These are phyloP conservation scores for Pristiophorus japonicus DNA, from an alignment of 2,113 vertebrate genomes.

Conservation along the genomic window DNA sequence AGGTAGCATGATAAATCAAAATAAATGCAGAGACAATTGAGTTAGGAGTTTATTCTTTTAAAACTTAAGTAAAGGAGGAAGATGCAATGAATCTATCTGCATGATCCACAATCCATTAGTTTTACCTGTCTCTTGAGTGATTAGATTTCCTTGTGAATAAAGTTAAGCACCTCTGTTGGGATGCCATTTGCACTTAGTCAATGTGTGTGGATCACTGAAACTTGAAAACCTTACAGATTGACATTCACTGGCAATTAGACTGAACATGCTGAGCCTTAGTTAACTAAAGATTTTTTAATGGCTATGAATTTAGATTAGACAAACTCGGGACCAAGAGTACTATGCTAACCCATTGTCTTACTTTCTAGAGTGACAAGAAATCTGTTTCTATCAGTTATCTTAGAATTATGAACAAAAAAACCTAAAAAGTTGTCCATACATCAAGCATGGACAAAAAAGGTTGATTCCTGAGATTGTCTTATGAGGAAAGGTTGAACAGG, in stretches of 20 bases:
- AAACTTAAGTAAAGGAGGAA: neutral
- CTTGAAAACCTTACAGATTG: neutral
- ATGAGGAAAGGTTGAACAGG: no score
- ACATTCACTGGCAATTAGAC: neutral
- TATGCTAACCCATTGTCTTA: neutral
- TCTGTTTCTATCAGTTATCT: neutral
- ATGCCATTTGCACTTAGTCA: neutral
- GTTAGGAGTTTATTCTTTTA: neutral
- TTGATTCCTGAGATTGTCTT: no score
- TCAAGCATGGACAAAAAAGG: neutral
- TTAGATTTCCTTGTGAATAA: neutral
- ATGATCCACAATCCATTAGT: neutral
- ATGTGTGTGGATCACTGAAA: constrained; percentile 4
- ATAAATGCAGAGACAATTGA: neutral
- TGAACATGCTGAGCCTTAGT: neutral
- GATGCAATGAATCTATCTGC: neutral
- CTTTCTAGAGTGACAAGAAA: neutral
- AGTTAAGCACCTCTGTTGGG: neutral
- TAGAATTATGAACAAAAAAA: neutral
- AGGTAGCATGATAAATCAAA: neutral
- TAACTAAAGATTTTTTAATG: neutral
- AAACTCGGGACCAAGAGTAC: neutral
- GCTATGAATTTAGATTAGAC: neutral
- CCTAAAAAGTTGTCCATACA: neutral
- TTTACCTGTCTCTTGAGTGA: neutral